Conservation (phyloP, 2,888 invertebrate species). For the Plebejus argus region DNA sequence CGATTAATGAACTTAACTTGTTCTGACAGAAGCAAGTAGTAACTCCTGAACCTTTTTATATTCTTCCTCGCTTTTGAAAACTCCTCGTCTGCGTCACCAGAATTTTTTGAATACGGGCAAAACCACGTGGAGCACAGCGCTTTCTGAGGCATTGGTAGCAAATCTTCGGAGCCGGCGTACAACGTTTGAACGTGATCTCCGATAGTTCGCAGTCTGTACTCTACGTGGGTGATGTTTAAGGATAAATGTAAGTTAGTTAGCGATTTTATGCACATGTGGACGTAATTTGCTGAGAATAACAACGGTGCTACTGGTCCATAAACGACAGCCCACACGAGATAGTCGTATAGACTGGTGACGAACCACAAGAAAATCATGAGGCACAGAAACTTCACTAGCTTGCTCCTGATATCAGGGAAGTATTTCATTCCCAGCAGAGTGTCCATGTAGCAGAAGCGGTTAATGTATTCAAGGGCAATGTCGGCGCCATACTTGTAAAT, state of each 20-base stretch:
- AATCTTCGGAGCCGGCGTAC: conserved; percentile 42
- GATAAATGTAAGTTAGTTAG: conserved; percentile 60
- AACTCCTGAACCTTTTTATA: conserved; percentile 54
- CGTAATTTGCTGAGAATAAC: conserved; percentile 51
- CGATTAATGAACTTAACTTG: conserved; percentile 62
- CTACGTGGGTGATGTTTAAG: conserved; percentile 57
- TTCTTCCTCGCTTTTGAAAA: conserved; percentile 39
- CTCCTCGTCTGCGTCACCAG: neutral
- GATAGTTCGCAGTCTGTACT: conserved; percentile 54
- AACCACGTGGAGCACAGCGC: conserved; percentile 6
- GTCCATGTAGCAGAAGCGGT: conserved; percentile 58
- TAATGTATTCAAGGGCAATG: conserved; percentile 56
- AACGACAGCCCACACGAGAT: conserved; percentile 52
- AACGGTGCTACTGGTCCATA: conserved; percentile 51
- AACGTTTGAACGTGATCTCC: conserved; percentile 51
- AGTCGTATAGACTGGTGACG: conserved; percentile 52
- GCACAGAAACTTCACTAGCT: conserved; percentile 48
- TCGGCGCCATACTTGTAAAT: conserved; percentile 59
- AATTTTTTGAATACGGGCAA: conserved; percentile 20
- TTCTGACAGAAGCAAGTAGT: conserved; percentile 61
- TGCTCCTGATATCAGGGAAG: conserved; percentile 48
- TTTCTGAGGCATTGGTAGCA: neutral
- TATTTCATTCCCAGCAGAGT: conserved; percentile 50
- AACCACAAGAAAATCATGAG: conserved; percentile 53
- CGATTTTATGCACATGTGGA: conserved; percentile 62